Conservation (phyloP, 2,113 vertebrate species). For the Petrocephalus zakoni region DNA sequence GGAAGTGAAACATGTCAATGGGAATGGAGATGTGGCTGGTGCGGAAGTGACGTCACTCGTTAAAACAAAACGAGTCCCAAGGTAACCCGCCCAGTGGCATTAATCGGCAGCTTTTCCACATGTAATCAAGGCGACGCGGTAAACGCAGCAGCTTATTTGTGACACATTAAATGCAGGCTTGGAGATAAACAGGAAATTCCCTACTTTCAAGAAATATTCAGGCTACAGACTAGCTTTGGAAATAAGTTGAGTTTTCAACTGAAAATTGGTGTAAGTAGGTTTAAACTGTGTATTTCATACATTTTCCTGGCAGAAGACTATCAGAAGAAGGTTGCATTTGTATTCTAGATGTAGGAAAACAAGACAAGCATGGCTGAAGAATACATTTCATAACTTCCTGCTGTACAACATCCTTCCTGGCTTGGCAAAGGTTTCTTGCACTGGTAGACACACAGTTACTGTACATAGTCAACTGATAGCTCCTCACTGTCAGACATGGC, state of each 20-base stretch:
- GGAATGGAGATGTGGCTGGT: conserved; percentile 34
- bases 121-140: neutral
- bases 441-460: neutral
- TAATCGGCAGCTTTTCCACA: neutral
- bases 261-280: neutral
- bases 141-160: neutral
- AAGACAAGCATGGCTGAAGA: neutral
- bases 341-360: neutral
- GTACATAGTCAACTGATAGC: neutral
- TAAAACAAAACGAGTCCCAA: conserved; percentile 42
- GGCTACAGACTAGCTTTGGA: neutral
- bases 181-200: neutral
- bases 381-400: conserved; percentile 24
- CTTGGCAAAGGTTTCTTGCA: neutral
- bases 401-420: conserved; percentile 22
- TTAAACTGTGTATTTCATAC: neutral
- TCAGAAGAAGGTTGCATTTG: neutral
- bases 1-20: conserved; percentile 41
- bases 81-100: conserved; percentile 35
- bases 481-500: conserved; percentile 8
- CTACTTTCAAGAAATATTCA: neutral
- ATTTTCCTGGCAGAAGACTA: neutral
- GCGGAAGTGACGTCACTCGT: conserved; percentile 46
- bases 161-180: neutral
- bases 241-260: neutral